These are phyloP conservation scores for Rhodophaea formosa DNA, from an alignment of 2,888 invertebrate species.

Conservation along the genomic window DNA sequence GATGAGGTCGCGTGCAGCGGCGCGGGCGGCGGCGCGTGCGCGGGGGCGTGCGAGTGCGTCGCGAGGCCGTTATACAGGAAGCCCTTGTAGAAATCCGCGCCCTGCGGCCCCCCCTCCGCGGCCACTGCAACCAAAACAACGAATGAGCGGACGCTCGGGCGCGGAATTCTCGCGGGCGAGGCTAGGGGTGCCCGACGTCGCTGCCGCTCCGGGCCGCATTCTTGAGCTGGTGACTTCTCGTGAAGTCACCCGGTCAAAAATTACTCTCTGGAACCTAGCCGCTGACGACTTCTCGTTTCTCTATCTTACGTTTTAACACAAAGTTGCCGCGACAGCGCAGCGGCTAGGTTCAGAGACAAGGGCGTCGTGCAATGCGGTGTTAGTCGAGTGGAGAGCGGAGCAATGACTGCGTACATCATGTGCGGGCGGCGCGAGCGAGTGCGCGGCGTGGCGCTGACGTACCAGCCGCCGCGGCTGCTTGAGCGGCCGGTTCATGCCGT, in stretches of 20 bases:
- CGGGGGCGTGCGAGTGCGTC: conserved; percentile 48
- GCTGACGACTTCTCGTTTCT: neutral
- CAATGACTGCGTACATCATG: conserved; percentile 58
- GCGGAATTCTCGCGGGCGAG: conserved; percentile 50
- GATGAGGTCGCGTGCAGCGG: conserved; percentile 52
- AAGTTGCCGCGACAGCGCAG: too few species aligned
- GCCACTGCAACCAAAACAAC: conserved; percentile 86
- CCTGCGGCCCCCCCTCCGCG: conserved; percentile 90
- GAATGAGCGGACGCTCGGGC: conserved; percentile 39
- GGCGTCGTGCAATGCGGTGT: conserved; percentile 33
- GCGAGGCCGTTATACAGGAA: conserved; percentile 87
- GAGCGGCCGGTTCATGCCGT: conserved; percentile 98
- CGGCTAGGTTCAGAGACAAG: conserved; percentile 23
- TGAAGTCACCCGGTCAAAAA: too few species aligned
- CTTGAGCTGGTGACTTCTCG: too few species aligned
- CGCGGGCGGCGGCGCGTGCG: conserved; percentile 43
- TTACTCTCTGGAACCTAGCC: neutral
- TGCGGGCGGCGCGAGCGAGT: conserved; percentile 59
- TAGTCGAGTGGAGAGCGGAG: conserved; percentile 28
- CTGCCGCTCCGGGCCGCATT: neutral
- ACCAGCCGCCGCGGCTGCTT: conserved; percentile 99
- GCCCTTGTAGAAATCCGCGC: conserved; percentile 93
- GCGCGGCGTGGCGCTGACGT: conserved; percentile 82
- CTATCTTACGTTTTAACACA: too few species aligned
- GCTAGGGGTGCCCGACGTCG: conserved; percentile 16